phyloP scores from a whole-genome alignment of 64 coral and sea anemone species.

The Actinia equina region DNA sequence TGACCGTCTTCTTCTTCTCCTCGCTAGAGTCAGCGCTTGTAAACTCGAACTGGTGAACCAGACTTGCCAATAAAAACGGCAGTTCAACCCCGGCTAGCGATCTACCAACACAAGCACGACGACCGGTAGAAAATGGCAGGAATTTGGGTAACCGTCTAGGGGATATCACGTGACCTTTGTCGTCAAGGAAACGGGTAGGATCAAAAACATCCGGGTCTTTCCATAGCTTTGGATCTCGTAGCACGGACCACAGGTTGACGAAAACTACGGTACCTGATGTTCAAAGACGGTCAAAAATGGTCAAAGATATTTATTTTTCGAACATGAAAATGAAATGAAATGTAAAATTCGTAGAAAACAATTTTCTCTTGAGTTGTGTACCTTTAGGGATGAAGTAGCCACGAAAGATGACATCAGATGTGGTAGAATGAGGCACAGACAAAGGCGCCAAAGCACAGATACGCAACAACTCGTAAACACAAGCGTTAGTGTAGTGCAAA shows the following conservation, averaged over 20 bases:
- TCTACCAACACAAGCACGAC: constrained; percentile 64
- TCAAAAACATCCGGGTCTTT: constrained; percentile 72
- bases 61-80: constrained; percentile 52
- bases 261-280: constrained; percentile 59
- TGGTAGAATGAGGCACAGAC: constrained; percentile 64
- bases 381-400: constrained; percentile 78
- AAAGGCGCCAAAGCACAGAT: constrained; percentile 28
- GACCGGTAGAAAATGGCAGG: constrained; percentile 60
- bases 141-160: constrained; percentile 31
- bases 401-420: constrained; percentile 39
- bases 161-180: constrained; percentile 44
- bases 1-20: constrained; percentile 37
- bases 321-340: too few species aligned
- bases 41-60: constrained; percentile 60
- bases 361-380: background rate
- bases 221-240: constrained; percentile 50
- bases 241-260: constrained; percentile 74
- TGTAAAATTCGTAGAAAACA: background rate
- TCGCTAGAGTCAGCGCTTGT: background rate
- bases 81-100: constrained; percentile 38
- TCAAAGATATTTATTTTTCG: too few species aligned
- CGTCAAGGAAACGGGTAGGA: constrained; percentile 70
- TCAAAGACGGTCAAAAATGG: background rate
- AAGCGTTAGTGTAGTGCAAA: constrained; percentile 56
- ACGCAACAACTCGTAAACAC: constrained; percentile 46